Percentiles rank a stretch among this genome's conserved stretches.
phyloP scores from a whole-genome alignment of 2,797 vertebrate species.

The Parauchenoglanis punctatus region DNA sequence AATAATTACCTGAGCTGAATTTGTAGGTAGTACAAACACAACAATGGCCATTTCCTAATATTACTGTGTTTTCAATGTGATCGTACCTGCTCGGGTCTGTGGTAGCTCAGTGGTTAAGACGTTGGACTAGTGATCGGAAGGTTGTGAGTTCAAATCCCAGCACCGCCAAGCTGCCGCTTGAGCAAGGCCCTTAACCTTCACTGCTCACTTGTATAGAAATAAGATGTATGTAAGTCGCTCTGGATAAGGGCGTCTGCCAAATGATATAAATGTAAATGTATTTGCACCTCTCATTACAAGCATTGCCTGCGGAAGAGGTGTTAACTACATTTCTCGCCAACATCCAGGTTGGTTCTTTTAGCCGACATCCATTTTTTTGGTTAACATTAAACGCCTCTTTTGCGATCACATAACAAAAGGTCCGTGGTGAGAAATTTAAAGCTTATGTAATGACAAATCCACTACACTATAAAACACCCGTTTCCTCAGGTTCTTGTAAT shows the following conservation, averaged over 20 bases:
- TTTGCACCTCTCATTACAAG: background rate
- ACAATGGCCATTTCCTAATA: background rate
- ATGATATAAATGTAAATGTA: too few species aligned
- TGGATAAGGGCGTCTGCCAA: too few species aligned
- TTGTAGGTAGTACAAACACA: background rate
- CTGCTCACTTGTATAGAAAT: too few species aligned
- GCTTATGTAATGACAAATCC: background rate
- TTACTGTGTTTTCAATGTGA: background rate
- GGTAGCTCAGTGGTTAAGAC: too few species aligned
- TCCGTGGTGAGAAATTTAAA: background rate
- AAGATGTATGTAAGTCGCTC: too few species aligned
- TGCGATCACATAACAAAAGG: too few species aligned
- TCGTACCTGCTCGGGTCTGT: background rate
- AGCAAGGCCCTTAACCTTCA: too few species aligned
- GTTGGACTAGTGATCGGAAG: too few species aligned
- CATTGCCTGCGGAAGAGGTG: background rate
- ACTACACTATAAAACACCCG: background rate
- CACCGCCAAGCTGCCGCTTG: too few species aligned
- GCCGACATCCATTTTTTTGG: too few species aligned
- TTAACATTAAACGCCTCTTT: background rate
- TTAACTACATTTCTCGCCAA: background rate
- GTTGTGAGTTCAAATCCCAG: too few species aligned
- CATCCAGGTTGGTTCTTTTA: background rate
- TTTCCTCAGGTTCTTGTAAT: too few species aligned
- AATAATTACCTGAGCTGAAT: background rate